These are phyloP conservation scores for Drosophila biarmipes DNA, from an alignment of 1,140 invertebrate genomes.

Conservation along the genomic window DNA sequence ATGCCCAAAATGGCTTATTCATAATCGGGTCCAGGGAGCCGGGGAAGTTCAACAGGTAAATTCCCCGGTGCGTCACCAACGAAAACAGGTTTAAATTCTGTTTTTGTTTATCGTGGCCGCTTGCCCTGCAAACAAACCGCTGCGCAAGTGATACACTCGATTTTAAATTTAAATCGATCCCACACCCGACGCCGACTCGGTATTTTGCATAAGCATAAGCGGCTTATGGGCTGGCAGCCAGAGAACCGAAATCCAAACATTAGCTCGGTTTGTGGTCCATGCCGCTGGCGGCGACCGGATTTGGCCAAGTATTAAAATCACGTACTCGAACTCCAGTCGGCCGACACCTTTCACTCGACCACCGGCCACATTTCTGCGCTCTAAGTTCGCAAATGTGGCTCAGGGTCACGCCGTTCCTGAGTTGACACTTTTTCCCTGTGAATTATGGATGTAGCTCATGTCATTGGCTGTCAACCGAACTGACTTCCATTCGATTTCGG, in stretches of 20 bases:
- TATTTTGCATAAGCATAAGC: conserved; percentile 68
- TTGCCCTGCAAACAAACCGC: conserved; percentile 17
- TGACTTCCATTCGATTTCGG: conserved; percentile 2
- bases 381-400: conserved; percentile 34
- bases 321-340: conserved; percentile 29
- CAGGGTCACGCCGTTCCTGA: conserved; percentile 27
- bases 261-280: conserved; percentile 18
- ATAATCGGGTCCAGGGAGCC: conserved; percentile 7
- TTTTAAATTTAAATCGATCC: conserved; percentile 27
- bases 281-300: conserved; percentile 31
- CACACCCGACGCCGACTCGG: conserved; percentile 3
- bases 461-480: conserved; percentile 19
- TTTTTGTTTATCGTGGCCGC: conserved; percentile 27
- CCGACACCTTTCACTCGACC: conserved; percentile 60
- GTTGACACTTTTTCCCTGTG: conserved; percentile 25
- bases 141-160: conserved; percentile 24
- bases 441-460: not conserved
- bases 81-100: conserved; percentile 37
- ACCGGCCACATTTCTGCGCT: conserved; percentile 23
- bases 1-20: conserved; percentile 10
- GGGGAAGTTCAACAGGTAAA: conserved; percentile 43
- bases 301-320: conserved; percentile 25
- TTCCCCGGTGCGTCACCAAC: conserved; percentile 34
- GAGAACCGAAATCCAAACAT: conserved; percentile 58
- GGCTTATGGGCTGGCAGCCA: conserved; percentile 35